A percentile compares a stretch with the other conserved stretches of the same genome.
These are phyloP conservation scores for Coracias cyanogaster DNA, from an alignment of 2,797 vertebrate species.

Conservation along the genomic window DNA sequence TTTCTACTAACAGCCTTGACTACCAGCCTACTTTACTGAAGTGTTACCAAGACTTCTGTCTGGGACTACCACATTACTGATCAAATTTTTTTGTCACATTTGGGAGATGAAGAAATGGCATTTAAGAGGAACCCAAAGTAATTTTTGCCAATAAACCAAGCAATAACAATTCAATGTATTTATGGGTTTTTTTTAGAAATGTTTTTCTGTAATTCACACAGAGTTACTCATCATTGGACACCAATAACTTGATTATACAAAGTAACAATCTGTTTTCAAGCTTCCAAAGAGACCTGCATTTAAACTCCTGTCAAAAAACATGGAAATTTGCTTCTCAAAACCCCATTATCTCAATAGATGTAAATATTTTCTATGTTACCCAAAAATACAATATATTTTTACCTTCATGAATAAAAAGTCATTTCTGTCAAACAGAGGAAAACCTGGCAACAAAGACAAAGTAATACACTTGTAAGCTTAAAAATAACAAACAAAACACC, in stretches of 20 bases:
- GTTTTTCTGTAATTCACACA: background rate
- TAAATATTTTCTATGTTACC: background rate
- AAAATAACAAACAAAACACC: background rate
- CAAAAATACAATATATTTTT: background rate
- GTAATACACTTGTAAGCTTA: background rate
- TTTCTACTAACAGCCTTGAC: background rate
- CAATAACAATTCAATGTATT: background rate
- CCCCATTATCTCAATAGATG: background rate
- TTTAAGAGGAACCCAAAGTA: background rate
- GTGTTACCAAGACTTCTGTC: background rate
- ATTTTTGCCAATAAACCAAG: background rate
- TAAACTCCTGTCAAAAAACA: background rate
- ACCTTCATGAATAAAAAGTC: background rate
- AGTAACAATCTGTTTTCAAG: constrained; percentile 40
- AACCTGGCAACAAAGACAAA: background rate
- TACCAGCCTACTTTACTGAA: background rate
- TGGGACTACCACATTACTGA: background rate
- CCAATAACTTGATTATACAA: constrained; percentile 51
- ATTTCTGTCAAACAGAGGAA: background rate
- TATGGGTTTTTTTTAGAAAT: background rate
- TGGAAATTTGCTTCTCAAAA: background rate
- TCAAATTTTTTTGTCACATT: background rate
- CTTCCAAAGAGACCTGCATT: background rate
- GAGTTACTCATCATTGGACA: constrained; percentile 8
- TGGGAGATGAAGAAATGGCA: background rate